These are phyloP conservation scores for Plutomurus gul DNA, from an alignment of 1,140 invertebrate genomes.

Conservation along the genomic window DNA sequence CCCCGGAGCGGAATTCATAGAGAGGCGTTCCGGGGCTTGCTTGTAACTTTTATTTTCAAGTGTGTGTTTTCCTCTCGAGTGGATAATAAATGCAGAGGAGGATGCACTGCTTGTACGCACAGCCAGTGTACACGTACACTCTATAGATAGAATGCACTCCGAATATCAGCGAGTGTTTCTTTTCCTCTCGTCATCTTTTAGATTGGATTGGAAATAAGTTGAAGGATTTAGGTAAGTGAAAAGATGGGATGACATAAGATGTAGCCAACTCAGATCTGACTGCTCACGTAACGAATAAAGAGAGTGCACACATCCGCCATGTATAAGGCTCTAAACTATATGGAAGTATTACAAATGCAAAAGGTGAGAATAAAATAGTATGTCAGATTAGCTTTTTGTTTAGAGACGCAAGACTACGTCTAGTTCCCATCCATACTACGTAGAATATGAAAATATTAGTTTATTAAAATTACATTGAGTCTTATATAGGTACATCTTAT, in stretches of 20 bases:
- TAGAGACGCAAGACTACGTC: background rate
- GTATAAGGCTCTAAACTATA: background rate
- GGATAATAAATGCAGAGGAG: slow-evolving; percentile 4
- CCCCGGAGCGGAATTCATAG: slow-evolving; percentile 39
- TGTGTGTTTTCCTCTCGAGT: slow-evolving; percentile 2
- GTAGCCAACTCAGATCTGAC: too few species aligned
- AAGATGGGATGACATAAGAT: background rate
- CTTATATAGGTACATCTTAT: too few species aligned
- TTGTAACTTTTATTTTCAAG: slow-evolving; percentile 9
- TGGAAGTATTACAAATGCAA: background rate
- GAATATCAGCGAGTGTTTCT: background rate
- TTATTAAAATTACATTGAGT: slow-evolving; percentile 28
- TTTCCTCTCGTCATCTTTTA: background rate
- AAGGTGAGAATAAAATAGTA: slow-evolving; percentile 6
- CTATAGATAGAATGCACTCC: background rate
- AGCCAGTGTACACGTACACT: background rate
- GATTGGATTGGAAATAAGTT: background rate
- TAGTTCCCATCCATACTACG: too few species aligned
- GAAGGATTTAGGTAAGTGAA: background rate
- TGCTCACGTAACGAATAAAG: too few species aligned
- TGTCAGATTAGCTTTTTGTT: slow-evolving; percentile 14
- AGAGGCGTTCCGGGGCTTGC: slow-evolving; percentile 36
- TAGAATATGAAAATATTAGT: background rate
- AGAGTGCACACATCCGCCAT: background rate
- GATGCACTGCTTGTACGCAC: background rate